Conservation (phyloP, 2,888 invertebrate species). For the Amblyteles armatorius region DNA sequence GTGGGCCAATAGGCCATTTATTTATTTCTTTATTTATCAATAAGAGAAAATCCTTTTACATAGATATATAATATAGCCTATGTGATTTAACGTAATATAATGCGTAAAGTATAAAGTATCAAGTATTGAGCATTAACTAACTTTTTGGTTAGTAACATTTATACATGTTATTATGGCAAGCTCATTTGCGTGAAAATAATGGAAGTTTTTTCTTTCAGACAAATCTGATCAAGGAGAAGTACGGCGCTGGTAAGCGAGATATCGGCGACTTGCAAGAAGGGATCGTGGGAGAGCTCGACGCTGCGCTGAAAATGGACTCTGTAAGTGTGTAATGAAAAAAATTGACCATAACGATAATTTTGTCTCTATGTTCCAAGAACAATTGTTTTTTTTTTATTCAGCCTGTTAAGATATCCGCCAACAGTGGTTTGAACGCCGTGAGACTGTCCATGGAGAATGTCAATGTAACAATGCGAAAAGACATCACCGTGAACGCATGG, state of each 20-base stretch:
- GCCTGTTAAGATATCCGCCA: slow-evolving; percentile 73
- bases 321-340: slow-evolving; percentile 69
- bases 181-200: background rate
- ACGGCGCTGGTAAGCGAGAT: slow-evolving; percentile 1
- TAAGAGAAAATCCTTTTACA: too few species aligned
- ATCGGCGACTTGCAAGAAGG: slow-evolving; percentile 43
- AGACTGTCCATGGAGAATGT: slow-evolving; percentile 75
- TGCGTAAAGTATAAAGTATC: background rate
- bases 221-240: slow-evolving; percentile 58
- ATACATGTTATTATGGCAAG: background rate
- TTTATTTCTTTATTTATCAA: too few species aligned
- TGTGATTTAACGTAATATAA: background rate
- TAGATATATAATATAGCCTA: too few species aligned
- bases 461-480: slow-evolving; percentile 73
- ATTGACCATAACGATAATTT: background rate
- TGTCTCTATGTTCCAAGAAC: slow-evolving; percentile 7
- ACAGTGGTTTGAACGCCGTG: slow-evolving; percentile 72
- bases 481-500: slow-evolving; percentile 70
- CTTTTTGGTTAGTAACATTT: background rate
- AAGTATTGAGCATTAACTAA: too few species aligned
- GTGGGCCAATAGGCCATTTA: too few species aligned
- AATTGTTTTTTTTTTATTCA: slow-evolving; percentile 56
- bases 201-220: slow-evolving; percentile 50
- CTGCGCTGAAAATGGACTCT: slow-evolving; percentile 71
- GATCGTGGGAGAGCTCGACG: slow-evolving; percentile 74